Base-by-base conservation (phyloP, 2,888 invertebrate genomes). In the Hedychridium roseum region DNA sequence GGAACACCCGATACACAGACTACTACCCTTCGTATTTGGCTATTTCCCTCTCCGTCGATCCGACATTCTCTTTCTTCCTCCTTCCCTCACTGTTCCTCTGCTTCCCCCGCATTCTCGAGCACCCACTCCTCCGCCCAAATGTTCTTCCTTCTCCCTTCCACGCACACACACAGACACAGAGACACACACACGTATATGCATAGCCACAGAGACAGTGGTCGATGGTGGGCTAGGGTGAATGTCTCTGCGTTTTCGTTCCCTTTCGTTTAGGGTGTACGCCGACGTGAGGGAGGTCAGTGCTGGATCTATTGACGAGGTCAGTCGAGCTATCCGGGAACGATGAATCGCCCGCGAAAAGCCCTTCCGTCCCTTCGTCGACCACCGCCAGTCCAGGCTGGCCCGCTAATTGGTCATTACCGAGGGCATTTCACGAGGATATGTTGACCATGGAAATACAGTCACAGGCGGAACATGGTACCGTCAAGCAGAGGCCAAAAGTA, bases 161-260 rank as follows among this genome's bases (percentile, higher is more conserved):
- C 45, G 39, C 31, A 44, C 32, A 26, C 37, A 52, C 43, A 40
- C 27, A 31, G 28, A 45, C 43, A n/a, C n/a, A n/a, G n/a, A n/a
- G n/a, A n/a, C n/a, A n/a, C n/a, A n/a, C 38, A 23, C 23, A 23
- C 23, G 23, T 9, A n/a, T 23, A 23, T 23, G 9, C 9, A 5
- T 5, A 6, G 23, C 23, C 9, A 23, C 23, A 6, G 23, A 9
- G 23, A 16, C n/a, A n/a, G n/a, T n/a, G n/a, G n/a, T n/a, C n/a
- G n/a, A n/a, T n/a, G 39, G 9, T 34, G 30, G 16, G 9, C 48
- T 41, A 52, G 54, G 57, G 60, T 60, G 52, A 60, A 57, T 36
- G 54, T 46, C 57, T 57, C 32, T 48, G 23, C 46, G 20, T 27
- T 36, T 43, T 12, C 26, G 21, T 37, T 36, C 42, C 16, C 34